Base-by-base conservation (phyloP, 53 echinoderm and acorn worm species). In the Astropecten irregularis region DNA sequence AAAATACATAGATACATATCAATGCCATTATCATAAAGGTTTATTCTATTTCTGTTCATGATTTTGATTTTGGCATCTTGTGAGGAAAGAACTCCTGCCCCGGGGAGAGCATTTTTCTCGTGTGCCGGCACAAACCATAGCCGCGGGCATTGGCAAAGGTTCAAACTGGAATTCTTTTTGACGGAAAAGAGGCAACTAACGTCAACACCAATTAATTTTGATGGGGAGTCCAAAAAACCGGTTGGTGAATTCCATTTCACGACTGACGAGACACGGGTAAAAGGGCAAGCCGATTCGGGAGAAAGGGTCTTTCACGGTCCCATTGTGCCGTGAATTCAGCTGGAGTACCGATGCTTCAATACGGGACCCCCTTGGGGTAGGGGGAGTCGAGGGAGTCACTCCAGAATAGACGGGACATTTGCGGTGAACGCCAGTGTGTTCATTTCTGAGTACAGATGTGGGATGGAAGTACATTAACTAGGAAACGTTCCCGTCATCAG, bases 141-240 rank as follows among this genome's bases (percentile, higher is more conserved):
- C 2, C 14, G n/a, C n/a, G 3, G 18, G 9, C 51, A 15, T 51
- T 3, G 16, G 3, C 51, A 9, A 15, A 7, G 2, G 18, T 51
- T 10, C 2, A 15, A 10, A 3, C 2, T 51, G 16, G 3, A 11
- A 56, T 1, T 4, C 4, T 56, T 22, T 56, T 56, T 28, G n/a
- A n/a, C n/a, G n/a, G n/a, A n/a, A n/a, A n/a, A n/a, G n/a, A n/a
- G n/a, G n/a, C n/a, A n/a, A n/a, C n/a, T n/a, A 25, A 25, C 4
- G 4, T 25, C 56, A 28, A 21, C 8, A 56, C 46, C 70, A 70
- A 70, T 70, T 70, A 70, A 70, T 70, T 70, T 31, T n/a, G n/a
- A n/a, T n/a, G n/a, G n/a, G n/a, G n/a, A 19, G 29, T 49, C 40
- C 49, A 49, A 39, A 42, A 30, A 48, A 11, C 18, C 20, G 27